Evolutionary conservation across 2,797 vertebrate genomes (phyloP).

Genomic region (Pseudochirops corinnae): DNA sequence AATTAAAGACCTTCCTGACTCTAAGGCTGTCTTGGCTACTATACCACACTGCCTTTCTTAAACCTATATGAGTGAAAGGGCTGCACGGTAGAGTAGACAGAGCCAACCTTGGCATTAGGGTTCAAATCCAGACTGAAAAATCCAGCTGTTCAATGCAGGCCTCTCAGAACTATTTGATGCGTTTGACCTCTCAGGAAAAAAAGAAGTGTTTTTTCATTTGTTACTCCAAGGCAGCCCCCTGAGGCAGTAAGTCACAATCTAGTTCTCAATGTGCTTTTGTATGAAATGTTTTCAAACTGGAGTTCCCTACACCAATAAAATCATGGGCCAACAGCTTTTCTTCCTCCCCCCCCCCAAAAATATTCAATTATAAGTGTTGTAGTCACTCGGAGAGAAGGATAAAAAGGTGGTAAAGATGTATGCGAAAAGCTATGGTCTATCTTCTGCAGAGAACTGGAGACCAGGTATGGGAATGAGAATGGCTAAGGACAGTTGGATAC

Average conservation of each 20-base stretch:
- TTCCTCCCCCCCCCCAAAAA: background rate
- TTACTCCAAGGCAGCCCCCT: background rate
- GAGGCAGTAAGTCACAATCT: background rate
- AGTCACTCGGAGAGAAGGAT: background rate
- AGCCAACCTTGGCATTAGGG: background rate
- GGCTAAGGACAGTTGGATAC: conserved; percentile 57
- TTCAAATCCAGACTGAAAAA: background rate
- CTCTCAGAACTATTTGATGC: background rate
- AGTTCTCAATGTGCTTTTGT: background rate
- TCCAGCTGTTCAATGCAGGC: background rate
- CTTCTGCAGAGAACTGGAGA: conserved; percentile 34
- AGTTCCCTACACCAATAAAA: background rate
- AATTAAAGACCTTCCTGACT: background rate
- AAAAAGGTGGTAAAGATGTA: background rate
- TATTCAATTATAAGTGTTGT: background rate
- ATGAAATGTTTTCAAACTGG: background rate
- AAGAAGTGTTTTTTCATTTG: background rate
- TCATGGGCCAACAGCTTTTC: background rate
- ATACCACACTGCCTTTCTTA: background rate
- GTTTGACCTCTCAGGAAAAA: background rate
- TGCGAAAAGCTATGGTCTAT: background rate
- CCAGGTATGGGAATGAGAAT: conserved; percentile 6
- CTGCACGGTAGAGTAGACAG: background rate
- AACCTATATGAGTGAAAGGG: background rate
- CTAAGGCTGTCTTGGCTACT: background rate